Base-by-base conservation (phyloP, 1,140 invertebrate species). In the Zaprionus gabonicus region DNA sequence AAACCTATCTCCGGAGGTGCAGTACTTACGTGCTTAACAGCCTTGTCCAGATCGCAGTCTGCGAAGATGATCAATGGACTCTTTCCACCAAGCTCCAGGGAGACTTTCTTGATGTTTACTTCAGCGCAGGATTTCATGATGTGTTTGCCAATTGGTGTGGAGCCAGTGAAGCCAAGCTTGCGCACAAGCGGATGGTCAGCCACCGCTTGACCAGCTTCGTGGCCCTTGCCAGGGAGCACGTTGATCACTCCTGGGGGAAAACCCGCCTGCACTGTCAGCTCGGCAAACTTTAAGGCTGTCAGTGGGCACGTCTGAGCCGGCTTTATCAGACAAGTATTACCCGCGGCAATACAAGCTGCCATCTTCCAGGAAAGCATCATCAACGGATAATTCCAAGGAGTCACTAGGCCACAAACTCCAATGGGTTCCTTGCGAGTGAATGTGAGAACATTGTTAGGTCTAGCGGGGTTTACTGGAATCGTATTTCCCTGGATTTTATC, bases 361-460 rank as follows among this genome's bases (percentile, higher is more conserved):
- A 99, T 96, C 91, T 99, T 99, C 98, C 98, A 99, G 0, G 98
- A 97, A n/a, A 98, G 94, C 98, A 99, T 99, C 95, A 99, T 96
- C 9, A 99, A 91, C 0, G 98, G 98, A 92, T 99, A 99, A 92
- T 99, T 99, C 99, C 98, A 99, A 0, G 98, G 98, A 4, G 98
- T 99, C 23, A 99, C 96, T 46, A 99, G 94, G 0, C 97, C 99
- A 93, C 97, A 98, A 12, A 99, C 98, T 0, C 96, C 96, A 69
- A 99, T 96, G 0, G 98, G 97, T 93, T 99, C 98, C 78, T 96
- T 96, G 85, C 96, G 96, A 0, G 98, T 99, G 63, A 98, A 96
- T 1, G 97, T 96, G 0, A 99, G 93, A 1, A 91, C 88, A 72
- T 95, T 95, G 91, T 98, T 99, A 1, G 98, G 98, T 65, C 98